phyloP scores from a whole-genome alignment of 2,797 vertebrate species.

The Rhincodon typus region DNA sequence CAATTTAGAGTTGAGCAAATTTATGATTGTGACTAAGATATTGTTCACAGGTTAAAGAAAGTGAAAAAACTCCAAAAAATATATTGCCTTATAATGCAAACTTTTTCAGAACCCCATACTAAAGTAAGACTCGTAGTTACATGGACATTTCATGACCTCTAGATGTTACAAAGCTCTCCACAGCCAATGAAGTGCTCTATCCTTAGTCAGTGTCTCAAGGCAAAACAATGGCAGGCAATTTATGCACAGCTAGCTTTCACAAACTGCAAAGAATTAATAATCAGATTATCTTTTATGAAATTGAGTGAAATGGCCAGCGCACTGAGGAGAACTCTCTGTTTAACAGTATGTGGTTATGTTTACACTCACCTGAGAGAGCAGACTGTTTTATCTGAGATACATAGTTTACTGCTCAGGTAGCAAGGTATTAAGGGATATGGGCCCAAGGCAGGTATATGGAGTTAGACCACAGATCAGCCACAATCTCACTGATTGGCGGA shows the following conservation, averaged over 20 bases:
- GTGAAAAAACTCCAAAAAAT: not conserved
- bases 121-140: not conserved
- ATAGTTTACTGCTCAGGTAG: no score
- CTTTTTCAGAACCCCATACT: not conserved
- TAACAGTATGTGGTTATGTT: no score
- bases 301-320: not conserved
- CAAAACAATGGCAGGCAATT: not conserved
- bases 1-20: not conserved
- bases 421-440: no score
- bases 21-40: not conserved
- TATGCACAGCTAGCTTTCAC: not conserved
- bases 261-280: not conserved
- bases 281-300: not conserved
- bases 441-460: no score
- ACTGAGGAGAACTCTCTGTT: not conserved
- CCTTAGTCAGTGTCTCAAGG: not conserved
- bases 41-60: conserved; percentile 2
- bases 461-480: no score
- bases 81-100: not conserved
- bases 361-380: not conserved
- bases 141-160: not conserved
- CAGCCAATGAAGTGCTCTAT: not conserved
- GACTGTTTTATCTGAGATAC: no score
- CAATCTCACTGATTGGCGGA: no score
- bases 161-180: not conserved